Evolutionary conservation across 2,113 vertebrate genomes (phyloP).

Genomic region (Sardina pilchardus): DNA sequence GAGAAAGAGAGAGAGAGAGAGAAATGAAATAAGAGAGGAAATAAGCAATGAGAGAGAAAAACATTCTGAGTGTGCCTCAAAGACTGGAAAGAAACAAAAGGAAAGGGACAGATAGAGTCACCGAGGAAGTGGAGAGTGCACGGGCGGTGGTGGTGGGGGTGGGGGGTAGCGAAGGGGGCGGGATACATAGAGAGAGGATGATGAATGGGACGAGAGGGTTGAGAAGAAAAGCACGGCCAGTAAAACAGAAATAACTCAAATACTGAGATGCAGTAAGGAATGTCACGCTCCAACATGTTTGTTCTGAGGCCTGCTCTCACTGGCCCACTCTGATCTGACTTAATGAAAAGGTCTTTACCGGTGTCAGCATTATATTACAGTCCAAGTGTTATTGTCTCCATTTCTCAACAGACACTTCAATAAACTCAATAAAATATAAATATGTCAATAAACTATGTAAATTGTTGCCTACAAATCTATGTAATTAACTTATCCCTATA

Average conservation of each 20-base stretch:
- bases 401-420: no score
- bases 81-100: background rate
- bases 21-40: background rate
- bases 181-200: constrained; percentile 32
- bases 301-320: no score
- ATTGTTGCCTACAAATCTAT: no score
- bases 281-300: no score
- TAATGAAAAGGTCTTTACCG: no score
- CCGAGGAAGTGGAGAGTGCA: constrained; percentile 27
- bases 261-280: background rate
- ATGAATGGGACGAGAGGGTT: constrained; percentile 45
- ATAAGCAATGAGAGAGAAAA: background rate
- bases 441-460: no score
- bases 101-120: constrained; percentile 23
- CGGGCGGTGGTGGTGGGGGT: no score
- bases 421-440: no score
- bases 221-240: background rate
- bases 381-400: no score
- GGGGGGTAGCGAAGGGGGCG: constrained; percentile 42
- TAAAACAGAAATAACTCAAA: background rate
- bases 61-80: background rate
- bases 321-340: no score
- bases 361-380: no score
- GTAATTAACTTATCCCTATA: no score
- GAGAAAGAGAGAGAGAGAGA: background rate